Conservation (phyloP, 2,113 vertebrate species). For the Dromaius novaehollandiae region DNA sequence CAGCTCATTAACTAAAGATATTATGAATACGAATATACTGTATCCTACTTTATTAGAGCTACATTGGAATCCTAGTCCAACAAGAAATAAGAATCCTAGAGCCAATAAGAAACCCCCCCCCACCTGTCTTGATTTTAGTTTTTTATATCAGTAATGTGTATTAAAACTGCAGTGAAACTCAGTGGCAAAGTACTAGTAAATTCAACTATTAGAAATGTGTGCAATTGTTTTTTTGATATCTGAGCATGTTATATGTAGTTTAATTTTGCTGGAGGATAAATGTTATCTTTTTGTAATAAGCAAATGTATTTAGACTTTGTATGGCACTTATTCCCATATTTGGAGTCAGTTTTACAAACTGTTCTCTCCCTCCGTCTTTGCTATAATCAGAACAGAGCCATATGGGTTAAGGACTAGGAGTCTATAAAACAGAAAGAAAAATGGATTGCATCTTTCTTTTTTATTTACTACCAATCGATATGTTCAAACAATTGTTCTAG, state of each 20-base stretch:
- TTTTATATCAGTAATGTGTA: background rate
- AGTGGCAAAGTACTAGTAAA: background rate
- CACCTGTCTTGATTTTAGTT: too few species aligned
- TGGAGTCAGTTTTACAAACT: background rate
- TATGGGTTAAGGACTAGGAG: background rate
- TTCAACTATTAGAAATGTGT: background rate
- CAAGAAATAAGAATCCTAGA: too few species aligned
- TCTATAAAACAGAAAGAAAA: background rate
- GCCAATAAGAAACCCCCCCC: background rate
- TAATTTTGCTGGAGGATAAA: background rate
- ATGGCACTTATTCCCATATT: background rate
- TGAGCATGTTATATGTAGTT: background rate
- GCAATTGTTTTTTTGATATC: background rate
- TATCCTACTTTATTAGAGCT: background rate
- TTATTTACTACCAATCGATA: background rate
- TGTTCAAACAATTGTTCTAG: background rate
- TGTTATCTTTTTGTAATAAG: background rate
- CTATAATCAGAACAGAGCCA: background rate
- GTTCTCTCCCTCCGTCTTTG: background rate
- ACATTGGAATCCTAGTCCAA: background rate
- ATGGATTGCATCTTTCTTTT: background rate
- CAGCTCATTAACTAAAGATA: background rate
- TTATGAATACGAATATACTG: background rate
- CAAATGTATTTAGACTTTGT: background rate
- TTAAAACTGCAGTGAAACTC: background rate